Evolutionary conservation across 1,140 invertebrate species (phyloP).

Genomic region (Contarinia nasturtii): DNA sequence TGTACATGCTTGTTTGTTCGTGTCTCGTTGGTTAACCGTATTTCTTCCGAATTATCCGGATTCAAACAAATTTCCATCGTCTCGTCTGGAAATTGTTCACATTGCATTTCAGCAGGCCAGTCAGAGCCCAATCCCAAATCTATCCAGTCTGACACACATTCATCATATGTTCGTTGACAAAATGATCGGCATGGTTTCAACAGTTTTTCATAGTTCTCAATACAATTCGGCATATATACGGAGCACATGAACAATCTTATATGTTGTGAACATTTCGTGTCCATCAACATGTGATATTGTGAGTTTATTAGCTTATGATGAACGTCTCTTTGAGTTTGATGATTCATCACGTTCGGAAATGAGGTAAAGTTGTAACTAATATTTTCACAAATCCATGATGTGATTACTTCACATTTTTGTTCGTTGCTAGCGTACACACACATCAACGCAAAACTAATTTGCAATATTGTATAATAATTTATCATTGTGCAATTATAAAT

Average conservation of each 20-base stretch:
- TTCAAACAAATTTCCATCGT: slow-evolving; percentile 84
- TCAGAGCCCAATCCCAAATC: slow-evolving; percentile 88
- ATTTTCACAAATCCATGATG: slow-evolving; percentile 83
- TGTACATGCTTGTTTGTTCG: slow-evolving; percentile 16
- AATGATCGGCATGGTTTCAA: slow-evolving; percentile 86
- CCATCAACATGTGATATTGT: slow-evolving; percentile 85
- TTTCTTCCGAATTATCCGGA: slow-evolving; percentile 25
- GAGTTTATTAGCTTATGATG: too few species aligned
- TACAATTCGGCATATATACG: slow-evolving; percentile 80
- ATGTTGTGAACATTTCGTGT: slow-evolving; percentile 80
- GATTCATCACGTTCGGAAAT: slow-evolving; percentile 91
- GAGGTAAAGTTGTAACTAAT: slow-evolving; percentile 92
- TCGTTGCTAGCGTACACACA: too few species aligned
- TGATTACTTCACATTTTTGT: slow-evolving; percentile 87
- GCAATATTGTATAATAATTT: too few species aligned
- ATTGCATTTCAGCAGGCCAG: slow-evolving; percentile 89
- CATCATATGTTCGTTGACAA: slow-evolving; percentile 75
- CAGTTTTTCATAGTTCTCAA: slow-evolving; percentile 77
- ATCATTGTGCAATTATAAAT: too few species aligned
- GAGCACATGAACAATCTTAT: slow-evolving; percentile 86
- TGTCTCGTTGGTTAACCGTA: slow-evolving; percentile 18
- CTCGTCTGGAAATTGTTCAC: slow-evolving; percentile 72
- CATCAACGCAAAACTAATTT: too few species aligned
- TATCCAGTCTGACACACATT: slow-evolving; percentile 90
- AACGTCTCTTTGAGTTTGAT: slow-evolving; percentile 84